Conservation (phyloP, 2,113 vertebrate genomes). For the Rhombomys opimus region DNA sequence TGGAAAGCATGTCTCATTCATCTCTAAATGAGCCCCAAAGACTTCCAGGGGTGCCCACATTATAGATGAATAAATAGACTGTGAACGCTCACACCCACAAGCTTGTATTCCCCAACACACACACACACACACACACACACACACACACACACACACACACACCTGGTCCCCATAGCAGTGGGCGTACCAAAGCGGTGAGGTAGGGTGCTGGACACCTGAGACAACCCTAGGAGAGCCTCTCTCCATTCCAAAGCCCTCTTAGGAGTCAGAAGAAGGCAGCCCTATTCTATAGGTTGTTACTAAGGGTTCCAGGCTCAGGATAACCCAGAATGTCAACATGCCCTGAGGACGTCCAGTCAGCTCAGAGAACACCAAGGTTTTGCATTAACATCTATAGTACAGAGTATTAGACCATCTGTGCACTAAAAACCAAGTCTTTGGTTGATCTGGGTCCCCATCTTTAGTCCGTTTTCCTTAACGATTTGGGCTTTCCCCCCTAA, state of each 20-base stretch:
- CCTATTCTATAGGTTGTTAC: not conserved
- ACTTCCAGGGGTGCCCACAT: conserved; percentile 14
- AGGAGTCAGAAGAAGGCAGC: too few relatives aligned
- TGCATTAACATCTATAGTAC: not conserved
- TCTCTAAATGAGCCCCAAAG: conserved; percentile 28
- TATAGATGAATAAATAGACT: not conserved
- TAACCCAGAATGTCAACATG: not conserved
- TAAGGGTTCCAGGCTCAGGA: not conserved
- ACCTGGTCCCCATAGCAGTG: not conserved
- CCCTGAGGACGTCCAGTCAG: not conserved
- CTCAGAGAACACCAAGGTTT: not conserved
- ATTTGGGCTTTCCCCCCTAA: not conserved
- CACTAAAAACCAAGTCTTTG: too few relatives aligned
- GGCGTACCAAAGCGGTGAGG: not conserved
- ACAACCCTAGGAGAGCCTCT: not conserved
- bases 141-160: too few relatives aligned
- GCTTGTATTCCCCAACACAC: not conserved
- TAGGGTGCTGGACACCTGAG: not conserved
- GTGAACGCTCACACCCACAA: not conserved
- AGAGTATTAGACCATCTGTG: too few relatives aligned
- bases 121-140: too few relatives aligned
- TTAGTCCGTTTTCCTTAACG: not conserved
- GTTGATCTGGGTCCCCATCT: not conserved
- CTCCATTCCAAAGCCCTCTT: not conserved
- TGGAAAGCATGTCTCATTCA: not conserved